Evolutionary conservation across 2,888 invertebrate genomes (phyloP), one percentile per base, ranked within the genome.

Genomic region (Tanypteryx hageni): DNA sequence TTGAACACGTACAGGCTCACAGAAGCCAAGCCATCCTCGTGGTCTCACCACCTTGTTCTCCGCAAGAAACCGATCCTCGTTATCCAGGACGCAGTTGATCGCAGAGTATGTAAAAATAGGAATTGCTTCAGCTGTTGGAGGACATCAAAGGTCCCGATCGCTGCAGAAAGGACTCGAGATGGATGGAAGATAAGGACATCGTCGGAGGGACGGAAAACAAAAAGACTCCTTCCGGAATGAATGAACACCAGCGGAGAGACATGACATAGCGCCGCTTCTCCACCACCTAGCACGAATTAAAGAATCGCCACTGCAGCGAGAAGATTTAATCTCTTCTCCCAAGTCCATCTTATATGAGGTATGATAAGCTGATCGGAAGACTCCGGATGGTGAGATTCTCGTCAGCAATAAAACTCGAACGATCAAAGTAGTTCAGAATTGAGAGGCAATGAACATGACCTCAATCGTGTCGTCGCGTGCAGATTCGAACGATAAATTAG

Each of bases 261-360:
- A 89, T 18, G 89, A 89, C 89, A 64, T 44, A 64, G 18, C 89
- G 44, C 16, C 44, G 27, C 64, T 27, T 14, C 9, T 22, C 44
- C 64, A 89, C 44, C 68, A 59, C 31, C 61, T 31, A 31, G 18
- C 64, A 16, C 8, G 89, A 89, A 89, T 89, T 89, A 89, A 89
- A 89, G 76, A 89, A 61, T 89, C 44, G 64, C 89, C 89, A 89
- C 61, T 89, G 89, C 64, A 44, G 89, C 61, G 89, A 11, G 31
- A 61, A n/a, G 89, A 89, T 89, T 89, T 89, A 89, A 89, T 89
- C 89, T 89, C 64, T 44, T 27, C 10, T 27, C 76, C 64, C 31
- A 64, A 61, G 61, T 44, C 89, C 44, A 18, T 16, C 64, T n/a
- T 64, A 68, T 86, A 86, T 16, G 31, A 57, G 18, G 61, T 31